A percentile compares a stretch with the other conserved stretches of the same genome.
These are phyloP conservation scores for Zapornia atra DNA, from an alignment of 2,113 vertebrate genomes.

Conservation along the genomic window DNA sequence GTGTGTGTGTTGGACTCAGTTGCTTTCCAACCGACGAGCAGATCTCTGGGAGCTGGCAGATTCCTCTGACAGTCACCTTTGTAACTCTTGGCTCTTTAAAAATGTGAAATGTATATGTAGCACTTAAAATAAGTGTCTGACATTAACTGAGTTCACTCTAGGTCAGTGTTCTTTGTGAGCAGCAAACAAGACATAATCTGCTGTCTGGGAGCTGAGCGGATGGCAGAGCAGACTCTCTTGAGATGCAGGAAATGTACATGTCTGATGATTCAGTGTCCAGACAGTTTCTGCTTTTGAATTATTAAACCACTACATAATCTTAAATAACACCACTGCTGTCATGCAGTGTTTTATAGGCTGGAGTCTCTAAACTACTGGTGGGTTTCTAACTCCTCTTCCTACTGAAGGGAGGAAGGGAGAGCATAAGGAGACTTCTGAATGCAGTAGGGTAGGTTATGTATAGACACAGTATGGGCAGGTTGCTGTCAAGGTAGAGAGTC, in stretches of 20 bases:
- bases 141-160: constrained; percentile 69
- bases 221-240: constrained; percentile 71
- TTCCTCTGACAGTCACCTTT: neutral
- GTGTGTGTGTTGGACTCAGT: neutral
- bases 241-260: constrained; percentile 74
- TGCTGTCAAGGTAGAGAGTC: neutral
- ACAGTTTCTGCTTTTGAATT: constrained; percentile 77
- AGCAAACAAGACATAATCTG: constrained; percentile 73
- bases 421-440: neutral
- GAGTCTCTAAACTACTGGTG: neutral
- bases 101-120: constrained; percentile 36
- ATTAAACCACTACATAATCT: constrained; percentile 77
- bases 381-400: neutral
- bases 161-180: constrained; percentile 69
- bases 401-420: neutral
- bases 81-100: constrained; percentile 26
- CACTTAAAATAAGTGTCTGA: constrained; percentile 45
- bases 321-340: constrained; percentile 70
- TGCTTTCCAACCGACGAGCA: neutral
- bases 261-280: constrained; percentile 78
- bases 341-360: constrained; percentile 55
- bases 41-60: neutral
- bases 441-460: neutral
- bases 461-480: neutral
- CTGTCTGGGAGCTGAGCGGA: constrained; percentile 66